A percentile compares a stretch with the other conserved stretches of the same genome.
These are phyloP conservation scores for Pygoscelis adeliae DNA, from an alignment of 2,113 vertebrate species.

Conservation along the genomic window DNA sequence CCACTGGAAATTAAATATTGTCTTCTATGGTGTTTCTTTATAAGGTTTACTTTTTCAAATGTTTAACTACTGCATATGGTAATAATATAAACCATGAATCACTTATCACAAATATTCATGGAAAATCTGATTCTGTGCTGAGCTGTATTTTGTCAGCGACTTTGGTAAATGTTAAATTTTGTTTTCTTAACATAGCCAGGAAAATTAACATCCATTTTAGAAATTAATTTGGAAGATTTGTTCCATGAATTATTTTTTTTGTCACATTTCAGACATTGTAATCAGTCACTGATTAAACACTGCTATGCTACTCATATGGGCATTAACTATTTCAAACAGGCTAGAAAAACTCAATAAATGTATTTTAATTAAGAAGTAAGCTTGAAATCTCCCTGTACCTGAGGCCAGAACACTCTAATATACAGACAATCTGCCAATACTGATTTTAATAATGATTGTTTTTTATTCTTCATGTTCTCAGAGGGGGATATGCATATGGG, in stretches of 20 bases:
- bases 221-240: background rate
- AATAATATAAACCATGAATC: slow-evolving; percentile 49
- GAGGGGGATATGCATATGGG: background rate
- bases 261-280: background rate
- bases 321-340: background rate
- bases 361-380: background rate
- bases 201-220: slow-evolving; percentile 14
- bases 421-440: background rate
- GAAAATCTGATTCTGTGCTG: slow-evolving; percentile 33
- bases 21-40: slow-evolving; percentile 47
- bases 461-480: background rate
- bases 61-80: slow-evolving; percentile 5
- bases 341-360: background rate
- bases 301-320: background rate
- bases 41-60: slow-evolving; percentile 27
- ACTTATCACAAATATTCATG: slow-evolving; percentile 6
- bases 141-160: slow-evolving; percentile 35
- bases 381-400: background rate
- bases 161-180: slow-evolving; percentile 43
- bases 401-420: background rate
- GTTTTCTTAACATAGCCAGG: slow-evolving; percentile 16
- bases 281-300: background rate
- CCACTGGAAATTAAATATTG: slow-evolving; percentile 47
- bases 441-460: background rate
- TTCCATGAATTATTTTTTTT: background rate